These are phyloP conservation scores for Pogonocherus hispidulus DNA, from an alignment of 2,888 invertebrate species.

Conservation along the genomic window DNA sequence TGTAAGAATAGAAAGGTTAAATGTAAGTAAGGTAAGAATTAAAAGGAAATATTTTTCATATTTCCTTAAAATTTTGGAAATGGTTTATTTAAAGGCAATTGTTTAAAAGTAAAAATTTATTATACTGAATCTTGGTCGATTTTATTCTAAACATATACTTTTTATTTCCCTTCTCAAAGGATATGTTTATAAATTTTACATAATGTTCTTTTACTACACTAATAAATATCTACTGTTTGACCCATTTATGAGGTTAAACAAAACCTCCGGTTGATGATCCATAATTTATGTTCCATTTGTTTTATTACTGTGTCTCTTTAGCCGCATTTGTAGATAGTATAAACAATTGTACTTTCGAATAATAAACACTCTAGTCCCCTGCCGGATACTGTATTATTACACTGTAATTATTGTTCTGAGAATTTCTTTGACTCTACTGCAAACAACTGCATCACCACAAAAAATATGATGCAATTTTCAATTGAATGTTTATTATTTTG, in stretches of 20 bases:
- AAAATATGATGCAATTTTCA: too few relatives aligned
- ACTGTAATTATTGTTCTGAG: neutral
- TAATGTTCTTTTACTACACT: neutral
- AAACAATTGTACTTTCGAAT: neutral
- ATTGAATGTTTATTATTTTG: too few relatives aligned
- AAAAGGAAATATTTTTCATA: too few relatives aligned
- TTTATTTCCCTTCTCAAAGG: too few relatives aligned
- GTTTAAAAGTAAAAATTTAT: too few relatives aligned
- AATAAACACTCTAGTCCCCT: neutral
- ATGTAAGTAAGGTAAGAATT: too few relatives aligned
- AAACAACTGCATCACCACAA: too few relatives aligned
- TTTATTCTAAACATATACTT: too few relatives aligned
- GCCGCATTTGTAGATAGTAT: neutral
- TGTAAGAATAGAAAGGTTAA: too few relatives aligned
- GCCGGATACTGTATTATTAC: neutral
- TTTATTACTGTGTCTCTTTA: neutral
- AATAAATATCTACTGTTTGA: neutral
- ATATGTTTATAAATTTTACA: neutral
- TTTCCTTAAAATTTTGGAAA: too few relatives aligned
- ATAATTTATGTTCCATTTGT: constrained; percentile 2
- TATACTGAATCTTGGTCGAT: too few relatives aligned
- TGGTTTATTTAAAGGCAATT: too few relatives aligned
- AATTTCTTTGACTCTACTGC: neutral
- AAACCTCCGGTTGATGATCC: neutral
- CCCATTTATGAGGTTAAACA: neutral